phyloP scores from a whole-genome alignment of 1,140 invertebrate genomes.

The Subanguina moxae region DNA sequence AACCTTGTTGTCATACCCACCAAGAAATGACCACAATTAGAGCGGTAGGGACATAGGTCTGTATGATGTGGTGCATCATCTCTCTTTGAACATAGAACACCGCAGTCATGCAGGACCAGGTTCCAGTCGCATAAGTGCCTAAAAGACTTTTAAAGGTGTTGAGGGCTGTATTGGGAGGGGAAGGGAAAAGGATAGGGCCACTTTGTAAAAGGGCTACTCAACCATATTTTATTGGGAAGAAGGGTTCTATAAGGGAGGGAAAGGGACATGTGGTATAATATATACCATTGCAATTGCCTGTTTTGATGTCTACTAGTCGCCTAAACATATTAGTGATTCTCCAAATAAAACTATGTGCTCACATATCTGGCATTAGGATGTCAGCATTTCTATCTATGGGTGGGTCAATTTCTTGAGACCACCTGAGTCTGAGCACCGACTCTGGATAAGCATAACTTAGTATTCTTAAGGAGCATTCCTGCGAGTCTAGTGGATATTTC shows the following conservation, averaged over 20 bases:
- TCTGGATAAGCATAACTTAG: constrained; percentile 56
- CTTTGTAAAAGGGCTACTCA: too few species aligned
- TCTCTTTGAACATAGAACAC: constrained; percentile 47
- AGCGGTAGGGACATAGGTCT: constrained; percentile 57
- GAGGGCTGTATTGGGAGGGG: too few species aligned
- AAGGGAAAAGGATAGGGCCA: too few species aligned
- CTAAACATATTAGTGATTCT: not conserved
- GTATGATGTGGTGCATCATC: constrained; percentile 59
- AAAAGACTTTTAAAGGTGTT: too few species aligned
- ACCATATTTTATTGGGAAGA: too few species aligned
- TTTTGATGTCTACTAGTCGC: constrained; percentile 47
- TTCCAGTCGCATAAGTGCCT: constrained; percentile 34
- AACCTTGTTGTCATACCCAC: constrained; percentile 19
- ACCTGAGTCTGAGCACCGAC: constrained; percentile 47
- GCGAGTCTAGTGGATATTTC: constrained; percentile 57
- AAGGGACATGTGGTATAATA: too few species aligned
- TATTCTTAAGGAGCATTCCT: constrained; percentile 52
- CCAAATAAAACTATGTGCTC: not conserved
- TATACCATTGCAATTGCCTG: constrained; percentile 55
- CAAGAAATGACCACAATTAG: constrained; percentile 58
- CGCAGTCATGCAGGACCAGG: constrained; percentile 56
- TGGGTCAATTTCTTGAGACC: constrained; percentile 49
- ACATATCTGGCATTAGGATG: constrained; percentile 57
- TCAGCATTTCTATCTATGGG: constrained; percentile 55
- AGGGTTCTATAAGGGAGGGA: too few species aligned